Percentiles rank a stretch among this genome's conserved stretches.
Evolutionary conservation across 2,797 vertebrate genomes (phyloP).

Genomic region (Notolepis coatsorum): DNA sequence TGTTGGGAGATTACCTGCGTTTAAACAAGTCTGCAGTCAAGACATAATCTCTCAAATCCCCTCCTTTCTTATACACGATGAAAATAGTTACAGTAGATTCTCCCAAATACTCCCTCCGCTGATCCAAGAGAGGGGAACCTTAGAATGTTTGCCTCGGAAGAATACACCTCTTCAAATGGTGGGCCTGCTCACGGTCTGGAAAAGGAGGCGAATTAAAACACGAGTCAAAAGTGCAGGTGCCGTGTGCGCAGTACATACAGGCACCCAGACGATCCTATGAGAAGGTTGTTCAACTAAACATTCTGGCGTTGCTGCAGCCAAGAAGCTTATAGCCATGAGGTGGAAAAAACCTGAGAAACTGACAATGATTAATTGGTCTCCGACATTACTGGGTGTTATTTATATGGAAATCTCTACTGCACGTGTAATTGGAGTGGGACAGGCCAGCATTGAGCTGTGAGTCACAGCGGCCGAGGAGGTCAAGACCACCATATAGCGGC

Average conservation of each 20-base stretch:
- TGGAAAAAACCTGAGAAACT: too few species aligned
- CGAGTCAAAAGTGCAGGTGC: slow-evolving; percentile 41
- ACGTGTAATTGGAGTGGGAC: too few species aligned
- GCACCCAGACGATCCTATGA: too few species aligned
- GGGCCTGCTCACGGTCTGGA: slow-evolving; percentile 35
- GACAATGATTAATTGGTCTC: too few species aligned
- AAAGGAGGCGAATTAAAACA: slow-evolving; percentile 38
- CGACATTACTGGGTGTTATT: too few species aligned
- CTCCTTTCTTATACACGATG: slow-evolving; percentile 46
- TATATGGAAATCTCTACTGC: too few species aligned
- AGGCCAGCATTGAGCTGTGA: too few species aligned
- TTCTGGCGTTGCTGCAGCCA: too few species aligned
- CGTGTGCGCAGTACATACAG: neutral
- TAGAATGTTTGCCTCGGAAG: slow-evolving; percentile 41
- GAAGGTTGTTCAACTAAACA: slow-evolving; percentile 53
- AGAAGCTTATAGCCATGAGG: too few species aligned
- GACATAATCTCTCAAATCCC: slow-evolving; percentile 62
- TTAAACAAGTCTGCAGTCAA: slow-evolving; percentile 55
- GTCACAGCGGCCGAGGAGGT: too few species aligned
- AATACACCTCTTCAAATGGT: slow-evolving; percentile 45
- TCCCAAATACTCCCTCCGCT: slow-evolving; percentile 38
- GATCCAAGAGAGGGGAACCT: slow-evolving; percentile 57
- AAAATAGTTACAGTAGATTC: slow-evolving; percentile 49
- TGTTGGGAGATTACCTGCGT: slow-evolving; percentile 54
- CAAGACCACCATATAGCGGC: too few species aligned